Evolutionary conservation across 2,113 vertebrate genomes (phyloP).

Genomic region (Acanthisitta chloris): DNA sequence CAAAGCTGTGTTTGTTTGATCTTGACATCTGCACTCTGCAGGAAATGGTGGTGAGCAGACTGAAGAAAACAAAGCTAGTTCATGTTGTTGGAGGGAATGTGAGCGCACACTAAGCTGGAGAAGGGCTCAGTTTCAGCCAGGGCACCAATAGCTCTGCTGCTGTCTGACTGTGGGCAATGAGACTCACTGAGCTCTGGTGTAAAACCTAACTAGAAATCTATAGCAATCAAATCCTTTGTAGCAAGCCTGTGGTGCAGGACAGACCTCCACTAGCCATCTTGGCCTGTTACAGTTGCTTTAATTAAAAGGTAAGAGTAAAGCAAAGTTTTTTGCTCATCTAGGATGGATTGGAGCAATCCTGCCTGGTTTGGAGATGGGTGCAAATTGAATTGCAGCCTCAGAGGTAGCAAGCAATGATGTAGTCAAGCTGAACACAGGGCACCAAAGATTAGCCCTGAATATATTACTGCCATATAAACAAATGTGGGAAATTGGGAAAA

Average conservation of each 20-base stretch:
- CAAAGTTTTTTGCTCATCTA: not conserved
- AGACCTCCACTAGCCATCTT: rapidly evolving
- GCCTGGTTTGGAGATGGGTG: not conserved
- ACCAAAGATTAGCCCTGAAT: not conserved
- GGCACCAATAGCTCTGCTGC: not conserved
- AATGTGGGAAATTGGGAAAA: not conserved
- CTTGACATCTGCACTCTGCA: constrained; percentile 63
- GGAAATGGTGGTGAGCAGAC: constrained; percentile 35
- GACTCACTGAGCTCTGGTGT: not conserved
- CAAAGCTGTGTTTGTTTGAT: constrained; percentile 50
- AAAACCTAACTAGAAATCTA: not conserved
- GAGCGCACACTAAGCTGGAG: not conserved
- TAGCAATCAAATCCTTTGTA: not conserved
- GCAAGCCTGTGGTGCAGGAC: not conserved
- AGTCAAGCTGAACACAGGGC: not conserved
- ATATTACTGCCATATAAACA: rapidly evolving
- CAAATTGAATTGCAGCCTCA: not conserved
- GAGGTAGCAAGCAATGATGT: rapidly evolving
- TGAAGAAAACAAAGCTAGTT: constrained; percentile 30
- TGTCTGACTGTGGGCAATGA: not conserved
- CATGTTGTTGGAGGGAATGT: not conserved
- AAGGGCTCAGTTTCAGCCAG: not conserved
- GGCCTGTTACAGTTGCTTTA: rapidly evolving
- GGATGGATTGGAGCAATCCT: not conserved
- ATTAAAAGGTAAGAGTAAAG: not conserved